Base-by-base conservation (phyloP, 1,140 invertebrate species). In the Panagrolaimus sp. region DNA sequence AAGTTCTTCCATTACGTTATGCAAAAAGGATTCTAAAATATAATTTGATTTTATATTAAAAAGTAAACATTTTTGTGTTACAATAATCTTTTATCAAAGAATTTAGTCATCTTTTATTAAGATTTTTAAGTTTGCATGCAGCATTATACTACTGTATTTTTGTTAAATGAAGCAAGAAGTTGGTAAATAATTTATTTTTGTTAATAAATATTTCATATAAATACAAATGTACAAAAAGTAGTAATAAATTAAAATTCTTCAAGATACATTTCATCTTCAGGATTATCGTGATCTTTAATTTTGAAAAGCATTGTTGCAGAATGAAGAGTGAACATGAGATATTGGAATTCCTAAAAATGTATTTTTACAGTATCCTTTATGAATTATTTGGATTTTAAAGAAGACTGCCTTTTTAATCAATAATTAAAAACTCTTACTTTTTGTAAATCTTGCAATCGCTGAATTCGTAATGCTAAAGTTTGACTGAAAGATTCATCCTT, bases 231-330 rank as follows among this genome's bases (percentile, higher is more conserved):
- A 38, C 32, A 38, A 38, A 38, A n/a, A n/a, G n/a, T 55, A 12
- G 7, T 14, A 62, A 71, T 44, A 17, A 43, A 1, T 71, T 52
- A 80, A 26, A 69, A 73, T 26, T 78, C 71, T 63, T 76, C 74
- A 14, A 77, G 32, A 66, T 69, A 77, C 15, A 44, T 71, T 28
- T 78, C 73, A 9, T 81, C 77, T 21, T 62, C 70, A 9, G 71
- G 70, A 21, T 79, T 72, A 12, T 69, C 67, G 21, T 52, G 10
- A 43, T 65, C 63, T 38, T 77, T 75, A 17, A 72, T 62, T 28
- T 76, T 77, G 84, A 96, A 96, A 85, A 97, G 96, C 79, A 96
- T 93, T 83, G 91, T 88, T 8, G 93, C 92, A 85, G 93, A 96
- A 67, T 90, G 93, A 9, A 96, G 86, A 78, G 91, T 94, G 78